Evolutionary conservation across 2,888 invertebrate species (phyloP), one percentile per base, ranked within the genome.

Genomic region (Drosophila pullipes): DNA sequence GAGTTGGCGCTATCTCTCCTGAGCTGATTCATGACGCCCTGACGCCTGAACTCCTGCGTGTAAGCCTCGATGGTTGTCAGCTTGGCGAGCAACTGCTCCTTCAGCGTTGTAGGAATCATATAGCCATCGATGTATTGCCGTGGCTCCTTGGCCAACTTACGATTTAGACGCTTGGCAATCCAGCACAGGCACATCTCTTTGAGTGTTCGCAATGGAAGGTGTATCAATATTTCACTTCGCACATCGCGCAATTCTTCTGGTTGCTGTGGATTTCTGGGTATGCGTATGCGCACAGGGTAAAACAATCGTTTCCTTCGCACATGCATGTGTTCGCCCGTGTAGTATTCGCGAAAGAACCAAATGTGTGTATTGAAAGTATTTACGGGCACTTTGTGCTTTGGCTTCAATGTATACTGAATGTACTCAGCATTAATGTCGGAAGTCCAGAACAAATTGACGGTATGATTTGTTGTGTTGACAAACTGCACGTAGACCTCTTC

Each of bases 281-380:
- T 82, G n/a, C 88, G 85, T 58, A 90, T 91, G 22, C 92, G 85
- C 69, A 87, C 89, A 0, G 94, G 94, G 81, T 94, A 91, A 91
- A 94, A 95, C 58, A 95, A 91, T 0, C 62, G 92, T 78, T 78
- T 94, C 92, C 85, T 95, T 93, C 73, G 94, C 0, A 96, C 95
- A 39, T 91, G 90, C 92, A 96, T 93, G 47, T 95, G 94, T 85
- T 97, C 97, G 58, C 95, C 95, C 0, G 97, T 96, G 0, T 94
- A 93, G 0, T 94, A 93, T 91, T 97, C 97, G 1, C 96, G 94
- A 90, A 97, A 97, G 74, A 97, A 95, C 97, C 98, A 98, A 0
- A 97, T 97, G 93, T 98, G 98, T 0, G 96, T 96, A 18, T 96
- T 95, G 91, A 94, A 98, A 0, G 98, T 97, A 84, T 97, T 96